Evolutionary conservation across 1,140 invertebrate genomes (phyloP).

Genomic region (Drosophila sturtevanti): DNA sequence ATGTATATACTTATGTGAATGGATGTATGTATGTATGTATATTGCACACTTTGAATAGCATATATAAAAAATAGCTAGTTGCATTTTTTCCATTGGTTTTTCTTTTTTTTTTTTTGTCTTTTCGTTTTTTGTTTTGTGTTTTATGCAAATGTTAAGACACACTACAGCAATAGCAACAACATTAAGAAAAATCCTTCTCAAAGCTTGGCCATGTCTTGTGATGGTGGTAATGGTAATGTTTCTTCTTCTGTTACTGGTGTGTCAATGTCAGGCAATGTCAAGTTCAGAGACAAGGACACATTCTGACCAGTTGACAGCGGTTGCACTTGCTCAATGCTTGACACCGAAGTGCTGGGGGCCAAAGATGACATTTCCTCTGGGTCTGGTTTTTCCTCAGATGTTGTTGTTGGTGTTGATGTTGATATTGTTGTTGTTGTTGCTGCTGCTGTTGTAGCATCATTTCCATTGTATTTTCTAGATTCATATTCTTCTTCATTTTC

Average conservation of each 20-base stretch:
- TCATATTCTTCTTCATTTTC: constrained; percentile 7
- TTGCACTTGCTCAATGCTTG: constrained; percentile 72
- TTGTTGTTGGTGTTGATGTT: constrained; percentile 40
- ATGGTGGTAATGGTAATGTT: background rate
- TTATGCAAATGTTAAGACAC: constrained; percentile 62
- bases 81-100: constrained; percentile 25
- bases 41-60: constrained; percentile 51
- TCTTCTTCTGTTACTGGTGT: constrained; percentile 13
- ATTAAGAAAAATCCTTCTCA: constrained; percentile 45
- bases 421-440: no score
- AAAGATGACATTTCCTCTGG: constrained; percentile 47
- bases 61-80: constrained; percentile 54
- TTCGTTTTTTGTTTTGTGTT: constrained; percentile 32
- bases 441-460: constrained; percentile 38
- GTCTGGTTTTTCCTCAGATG: constrained; percentile 38
- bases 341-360: constrained; percentile 68
- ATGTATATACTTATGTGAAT: constrained; percentile 30
- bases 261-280: constrained; percentile 75
- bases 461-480: constrained; percentile 24
- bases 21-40: constrained; percentile 25
- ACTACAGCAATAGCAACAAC: constrained; percentile 42
- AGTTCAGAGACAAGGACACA: constrained; percentile 63
- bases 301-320: constrained; percentile 20
- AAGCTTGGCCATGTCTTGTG: constrained; percentile 46
- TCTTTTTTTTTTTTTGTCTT: background rate